Evolutionary conservation across 30 jellyfish, hydroid and myxozoan species (phyloP), one percentile per base, ranked within the genome.

Genomic region (Nemopilema nomurai): DNA sequence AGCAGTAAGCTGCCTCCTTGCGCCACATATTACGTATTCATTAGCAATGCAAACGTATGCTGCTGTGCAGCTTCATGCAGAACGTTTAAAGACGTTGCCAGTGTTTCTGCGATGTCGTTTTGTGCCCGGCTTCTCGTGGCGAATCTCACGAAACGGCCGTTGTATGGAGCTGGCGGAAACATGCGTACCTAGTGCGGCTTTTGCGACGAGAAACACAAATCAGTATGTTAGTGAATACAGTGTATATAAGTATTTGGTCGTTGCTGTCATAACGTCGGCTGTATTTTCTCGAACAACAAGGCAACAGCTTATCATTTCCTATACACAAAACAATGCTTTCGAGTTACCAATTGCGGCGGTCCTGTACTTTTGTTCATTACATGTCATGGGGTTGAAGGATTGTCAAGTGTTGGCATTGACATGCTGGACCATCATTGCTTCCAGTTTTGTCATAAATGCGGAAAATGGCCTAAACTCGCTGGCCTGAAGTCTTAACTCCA

Each of bases 31-130:
- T 67, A 9, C 23, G 51, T 22, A 7, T 31, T 32, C 83, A 25
- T 17, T 8, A n/a, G 4, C 70, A 53, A 28, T 17, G 63, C 50
- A 26, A 75, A 76, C 64, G 25, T 17, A 23, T 18, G 75, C 86
- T 76, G 86, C 86, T 76, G 86, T 76, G 86, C 86, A 76, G 86
- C 65, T 22, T 41, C 6, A 41, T 41, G 57, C 13, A 3, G 57
- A 41, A 41, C 57, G 57, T 41, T 41, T 41, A 3, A 41, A 41
- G 57, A 41, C 57, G 57, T 41, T 41, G 9, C 57, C 6, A 41
- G 57, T 41, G 13, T 41, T 41, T 41, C 9, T 41, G 13, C 57
- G 57, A 41, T 41, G 6, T 41, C 57, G 13, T 41, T 41, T 41
- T 41, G 57, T n/a, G n/a, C n/a, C n/a, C n/a, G n/a, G n/a, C n/a